phyloP scores from a whole-genome alignment of 2,797 vertebrate genomes.

The Chaetophractus vellerosus region DNA sequence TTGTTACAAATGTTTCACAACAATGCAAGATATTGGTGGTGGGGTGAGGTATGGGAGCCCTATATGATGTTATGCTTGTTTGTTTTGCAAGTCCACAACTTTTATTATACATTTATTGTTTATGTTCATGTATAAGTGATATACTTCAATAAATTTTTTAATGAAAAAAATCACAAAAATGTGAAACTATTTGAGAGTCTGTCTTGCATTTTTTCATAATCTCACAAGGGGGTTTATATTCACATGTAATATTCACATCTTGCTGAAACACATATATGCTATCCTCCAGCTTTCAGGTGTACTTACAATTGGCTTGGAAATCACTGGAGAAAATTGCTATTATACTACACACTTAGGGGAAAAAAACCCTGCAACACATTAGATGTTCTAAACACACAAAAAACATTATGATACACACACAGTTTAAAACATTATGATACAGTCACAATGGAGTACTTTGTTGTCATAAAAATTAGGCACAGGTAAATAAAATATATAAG shows the following conservation, averaged over 20 bases:
- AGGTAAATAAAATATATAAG: background rate
- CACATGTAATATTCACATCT: conserved; percentile 94
- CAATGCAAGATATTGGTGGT: no score
- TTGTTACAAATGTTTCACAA: no score
- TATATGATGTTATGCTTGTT: no score
- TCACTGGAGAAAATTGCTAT: conserved; percentile 89
- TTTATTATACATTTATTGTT: no score
- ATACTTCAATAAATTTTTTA: no score
- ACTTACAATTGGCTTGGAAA: conserved; percentile 86
- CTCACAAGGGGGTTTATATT: conserved; percentile 89
- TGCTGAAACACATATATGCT: conserved; percentile 94
- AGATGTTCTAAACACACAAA: background rate
- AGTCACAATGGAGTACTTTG: background rate
- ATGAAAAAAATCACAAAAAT: conserved; percentile 59
- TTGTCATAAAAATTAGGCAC: background rate
- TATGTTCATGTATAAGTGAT: no score
- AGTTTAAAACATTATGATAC: background rate
- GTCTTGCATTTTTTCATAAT: conserved; percentile 93
- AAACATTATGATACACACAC: background rate
- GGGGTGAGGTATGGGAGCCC: no score
- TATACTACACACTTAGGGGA: background rate
- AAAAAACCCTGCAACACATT: background rate
- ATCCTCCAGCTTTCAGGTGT: conserved; percentile 87
- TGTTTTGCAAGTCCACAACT: no score
- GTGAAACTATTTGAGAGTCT: conserved; percentile 80